Percentiles rank a stretch among this genome's conserved stretches.
Evolutionary conservation across 2,888 invertebrate species (phyloP).

Genomic region (Megamerina dolium): DNA sequence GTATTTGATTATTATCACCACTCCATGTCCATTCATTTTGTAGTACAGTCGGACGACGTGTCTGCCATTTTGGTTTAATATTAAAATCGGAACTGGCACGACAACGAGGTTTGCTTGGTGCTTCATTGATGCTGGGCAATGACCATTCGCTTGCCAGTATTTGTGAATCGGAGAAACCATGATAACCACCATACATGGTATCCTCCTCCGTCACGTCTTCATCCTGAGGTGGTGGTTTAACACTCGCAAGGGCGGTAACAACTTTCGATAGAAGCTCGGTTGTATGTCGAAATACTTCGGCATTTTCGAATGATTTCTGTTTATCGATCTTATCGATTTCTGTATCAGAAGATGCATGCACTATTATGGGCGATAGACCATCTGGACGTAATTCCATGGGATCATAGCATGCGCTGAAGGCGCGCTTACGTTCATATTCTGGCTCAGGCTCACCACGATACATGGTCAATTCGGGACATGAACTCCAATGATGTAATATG

Average conservation of each 20-base stretch:
- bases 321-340: conserved; percentile 73
- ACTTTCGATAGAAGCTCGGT: conserved; percentile 70
- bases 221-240: conserved; percentile 50
- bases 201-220: conserved; percentile 36
- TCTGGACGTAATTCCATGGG: conserved; percentile 27
- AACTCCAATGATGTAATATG: conserved; percentile 57
- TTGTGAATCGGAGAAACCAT: conserved; percentile 68
- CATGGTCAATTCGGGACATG: conserved; percentile 62
- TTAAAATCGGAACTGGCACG: conserved; percentile 59
- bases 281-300: conserved; percentile 66
- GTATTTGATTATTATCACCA: conserved; percentile 48
- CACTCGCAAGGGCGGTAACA: conserved; percentile 67
- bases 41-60: conserved; percentile 24
- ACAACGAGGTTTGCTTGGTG: conserved; percentile 51
- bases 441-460: conserved; percentile 54
- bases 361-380: conserved; percentile 24
- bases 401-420: conserved; percentile 61
- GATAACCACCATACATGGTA: conserved; percentile 51
- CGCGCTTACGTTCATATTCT: conserved; percentile 53
- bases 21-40: conserved; percentile 50
- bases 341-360: conserved; percentile 68
- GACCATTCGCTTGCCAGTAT: conserved; percentile 69
- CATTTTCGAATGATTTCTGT: conserved; percentile 61
- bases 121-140: conserved; percentile 39
- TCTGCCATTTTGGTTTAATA: conserved; percentile 30